Base-by-base conservation (phyloP, 2,113 vertebrate genomes). In the Coryphaenoides rupestris region DNA sequence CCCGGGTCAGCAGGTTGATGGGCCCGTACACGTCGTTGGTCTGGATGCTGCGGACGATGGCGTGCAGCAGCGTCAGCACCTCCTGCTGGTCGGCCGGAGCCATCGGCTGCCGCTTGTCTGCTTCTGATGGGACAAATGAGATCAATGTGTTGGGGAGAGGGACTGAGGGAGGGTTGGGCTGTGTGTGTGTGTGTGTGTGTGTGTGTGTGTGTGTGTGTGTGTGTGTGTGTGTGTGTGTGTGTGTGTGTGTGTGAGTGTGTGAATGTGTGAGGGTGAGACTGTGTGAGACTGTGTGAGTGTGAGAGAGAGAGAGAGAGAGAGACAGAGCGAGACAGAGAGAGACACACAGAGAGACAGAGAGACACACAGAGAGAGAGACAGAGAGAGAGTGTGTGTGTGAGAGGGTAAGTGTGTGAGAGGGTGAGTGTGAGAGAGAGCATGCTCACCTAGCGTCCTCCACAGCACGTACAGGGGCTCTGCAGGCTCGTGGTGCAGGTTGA, bases 371-470 rank as follows among this genome's bases (percentile, higher is more conserved):
- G 21, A 10, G 21, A 2, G 9, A 3, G 9, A 54, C 54, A n/a
- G n/a, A n/a, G n/a, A n/a, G n/a, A n/a, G n/a, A n/a, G n/a, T n/a
- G n/a, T n/a, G 12, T 15, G 21, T 13, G 9, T 52, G 60, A 21
- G 40, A 12, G 12, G 26, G 47, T n/a, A 49, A 21, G 60, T 26
- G 15, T 33, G 1, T 5, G 10, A 53, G 28, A 49, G 24, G 3
- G 57, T 16, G 50, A 2, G 50, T 0, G 4, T 17, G 50, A 9
- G 50, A 4, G 54, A 1, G 19, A 13, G 19, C 19, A 68, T 67
- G 94, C 94, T 97, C 76, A 98, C 97, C 92, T 49, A 96, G 81
- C 65, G 86, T 92, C 69, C 95, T 95, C 95, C 95, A 99, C 28
- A 89, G 91, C 55, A 91, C 88, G 80, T 99, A 98, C 1, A 98